These are phyloP conservation scores for Dromas ardeola DNA, from an alignment of 2,113 vertebrate species.

Conservation along the genomic window DNA sequence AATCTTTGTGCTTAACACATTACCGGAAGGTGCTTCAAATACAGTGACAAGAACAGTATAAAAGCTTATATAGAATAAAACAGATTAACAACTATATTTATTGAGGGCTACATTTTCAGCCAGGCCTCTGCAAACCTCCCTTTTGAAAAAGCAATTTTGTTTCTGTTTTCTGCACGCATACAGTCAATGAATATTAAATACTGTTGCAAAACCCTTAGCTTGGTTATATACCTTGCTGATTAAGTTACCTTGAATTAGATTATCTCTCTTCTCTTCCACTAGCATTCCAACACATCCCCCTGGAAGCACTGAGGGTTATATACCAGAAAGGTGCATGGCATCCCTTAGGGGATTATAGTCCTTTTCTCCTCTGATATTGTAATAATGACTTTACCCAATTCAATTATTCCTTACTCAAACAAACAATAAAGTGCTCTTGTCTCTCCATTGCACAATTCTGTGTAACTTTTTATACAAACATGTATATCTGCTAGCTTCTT, in stretches of 20 bases:
- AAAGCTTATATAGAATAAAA: not conserved
- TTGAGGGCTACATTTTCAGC: not conserved
- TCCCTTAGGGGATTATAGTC: not conserved
- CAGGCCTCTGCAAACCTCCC: not conserved
- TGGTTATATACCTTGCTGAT: not conserved
- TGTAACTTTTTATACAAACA: not conserved
- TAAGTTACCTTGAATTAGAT: conserved; percentile 19
- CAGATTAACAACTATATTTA: conserved; percentile 18
- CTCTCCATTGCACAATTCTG: not conserved
- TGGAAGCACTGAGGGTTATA: not conserved
- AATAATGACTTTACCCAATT: not conserved
- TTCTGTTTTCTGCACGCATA: not conserved
- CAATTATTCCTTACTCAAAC: not conserved
- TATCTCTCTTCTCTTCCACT: not conserved
- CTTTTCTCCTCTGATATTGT: not conserved
- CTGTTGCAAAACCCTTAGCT: not conserved
- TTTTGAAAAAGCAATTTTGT: not conserved
- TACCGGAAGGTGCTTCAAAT: not conserved
- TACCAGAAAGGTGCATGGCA: not conserved
- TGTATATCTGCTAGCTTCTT: not conserved
- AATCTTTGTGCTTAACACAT: not conserved
- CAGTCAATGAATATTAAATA: conserved; percentile 43
- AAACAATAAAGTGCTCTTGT: not conserved
- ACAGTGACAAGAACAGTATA: not conserved
- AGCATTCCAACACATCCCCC: not conserved